Percentiles rank a stretch among this genome's conserved stretches.
phyloP scores from a whole-genome alignment of 1,140 invertebrate genomes.

The Eriosoma lanigerum region DNA sequence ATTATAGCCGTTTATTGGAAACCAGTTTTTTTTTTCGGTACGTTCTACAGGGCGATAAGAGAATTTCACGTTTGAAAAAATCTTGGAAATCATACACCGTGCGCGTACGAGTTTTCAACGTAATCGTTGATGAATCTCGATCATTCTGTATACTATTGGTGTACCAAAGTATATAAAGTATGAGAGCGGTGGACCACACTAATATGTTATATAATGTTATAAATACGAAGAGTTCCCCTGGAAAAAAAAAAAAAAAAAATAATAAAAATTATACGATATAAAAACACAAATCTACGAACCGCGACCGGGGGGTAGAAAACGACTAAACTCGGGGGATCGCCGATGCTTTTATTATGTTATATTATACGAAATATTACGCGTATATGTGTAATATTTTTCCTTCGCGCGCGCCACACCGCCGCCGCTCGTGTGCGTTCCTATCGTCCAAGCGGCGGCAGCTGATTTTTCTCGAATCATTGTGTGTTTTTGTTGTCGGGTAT shows the following conservation, averaged over 20 bases:
- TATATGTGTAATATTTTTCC: not conserved
- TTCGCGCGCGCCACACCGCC: not conserved
- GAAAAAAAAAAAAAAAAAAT: not conserved
- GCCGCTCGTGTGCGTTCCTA: not conserved
- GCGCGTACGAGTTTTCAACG: too few relatives aligned
- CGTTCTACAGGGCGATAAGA: too few relatives aligned
- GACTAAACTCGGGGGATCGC: not conserved
- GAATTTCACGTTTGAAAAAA: too few relatives aligned
- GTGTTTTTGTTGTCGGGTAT: not conserved
- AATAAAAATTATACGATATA: not conserved
- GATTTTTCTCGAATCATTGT: slow-evolving; percentile 44
- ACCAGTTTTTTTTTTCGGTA: too few relatives aligned
- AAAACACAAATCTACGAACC: not conserved
- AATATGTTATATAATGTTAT: too few relatives aligned
- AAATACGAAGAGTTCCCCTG: not conserved
- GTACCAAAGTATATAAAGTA: too few relatives aligned
- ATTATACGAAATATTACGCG: not conserved
- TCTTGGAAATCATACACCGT: too few relatives aligned
- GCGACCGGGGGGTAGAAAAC: not conserved
- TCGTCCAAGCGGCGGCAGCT: slow-evolving; percentile 37
- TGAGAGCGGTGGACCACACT: too few relatives aligned
- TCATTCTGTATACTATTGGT: too few relatives aligned
- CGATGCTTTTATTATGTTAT: not conserved
- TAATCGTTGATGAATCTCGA: too few relatives aligned
- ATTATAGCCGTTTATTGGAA: slow-evolving; percentile 19